A percentile compares a stretch with the other conserved stretches of the same genome.
These are phyloP conservation scores for Percopsis omiscomaycus DNA, from an alignment of 2,797 vertebrate genomes.

Conservation along the genomic window DNA sequence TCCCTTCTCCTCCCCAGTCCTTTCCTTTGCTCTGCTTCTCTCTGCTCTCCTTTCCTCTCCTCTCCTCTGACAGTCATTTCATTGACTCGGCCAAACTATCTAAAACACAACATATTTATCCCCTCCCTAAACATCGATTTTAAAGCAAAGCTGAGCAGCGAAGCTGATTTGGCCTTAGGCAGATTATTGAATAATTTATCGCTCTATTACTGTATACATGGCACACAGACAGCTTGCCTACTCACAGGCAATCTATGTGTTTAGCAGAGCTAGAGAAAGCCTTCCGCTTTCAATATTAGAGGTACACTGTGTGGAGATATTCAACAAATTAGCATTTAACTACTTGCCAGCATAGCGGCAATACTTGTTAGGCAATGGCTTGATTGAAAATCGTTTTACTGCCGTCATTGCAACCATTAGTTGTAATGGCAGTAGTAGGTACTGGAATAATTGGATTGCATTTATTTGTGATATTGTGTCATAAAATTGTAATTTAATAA, in stretches of 20 bases:
- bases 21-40: background rate
- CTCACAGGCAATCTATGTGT: constrained; percentile 37
- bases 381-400: constrained; percentile 10
- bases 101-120: constrained; percentile 43
- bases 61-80: constrained; percentile 33
- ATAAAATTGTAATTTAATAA: too few relatives aligned
- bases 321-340: background rate
- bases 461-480: too few relatives aligned
- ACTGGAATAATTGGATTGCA: too few relatives aligned
- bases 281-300: constrained; percentile 34
- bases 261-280: constrained; percentile 18
- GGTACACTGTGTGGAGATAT: background rate
- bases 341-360: background rate
- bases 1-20: background rate
- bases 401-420: background rate
- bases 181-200: constrained; percentile 66
- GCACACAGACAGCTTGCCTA: constrained; percentile 52
- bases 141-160: constrained; percentile 36
- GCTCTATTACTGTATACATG: constrained; percentile 67
- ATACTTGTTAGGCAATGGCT: constrained; percentile 4
- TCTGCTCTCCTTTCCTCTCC: constrained; percentile 1
- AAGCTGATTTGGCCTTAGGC: constrained; percentile 63
- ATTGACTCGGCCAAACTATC: constrained; percentile 33
- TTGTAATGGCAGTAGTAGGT: background rate
- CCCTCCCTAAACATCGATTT: constrained; percentile 58